These are phyloP conservation scores for Nemurella pictetii DNA, from an alignment of 2,888 invertebrate species.

Conservation along the genomic window DNA sequence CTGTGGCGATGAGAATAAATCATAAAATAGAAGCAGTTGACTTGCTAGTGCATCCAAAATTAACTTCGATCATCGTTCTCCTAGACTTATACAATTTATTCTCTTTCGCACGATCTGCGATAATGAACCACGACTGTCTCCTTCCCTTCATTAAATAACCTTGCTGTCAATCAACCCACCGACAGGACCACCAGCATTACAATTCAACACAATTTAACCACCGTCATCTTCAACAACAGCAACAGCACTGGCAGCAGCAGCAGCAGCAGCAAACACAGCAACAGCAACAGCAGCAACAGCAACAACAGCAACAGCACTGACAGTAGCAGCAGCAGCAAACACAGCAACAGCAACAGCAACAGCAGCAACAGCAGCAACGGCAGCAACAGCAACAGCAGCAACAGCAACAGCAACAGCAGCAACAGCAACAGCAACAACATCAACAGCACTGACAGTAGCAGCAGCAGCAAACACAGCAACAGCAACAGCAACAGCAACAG, in stretches of 20 bases:
- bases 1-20: background rate
- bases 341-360: background rate
- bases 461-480: too few species aligned
- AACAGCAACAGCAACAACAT: too few species aligned
- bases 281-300: background rate
- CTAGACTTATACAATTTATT: background rate
- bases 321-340: too few species aligned
- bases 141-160: background rate
- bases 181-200: background rate
- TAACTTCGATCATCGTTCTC: background rate
- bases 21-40: background rate
- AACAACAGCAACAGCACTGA: background rate
- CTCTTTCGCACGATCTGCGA: background rate
- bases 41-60: background rate
- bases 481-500: too few species aligned
- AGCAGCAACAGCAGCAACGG: too few species aligned
- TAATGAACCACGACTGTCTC: background rate
- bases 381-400: too few species aligned
- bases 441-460: too few species aligned
- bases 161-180: background rate
- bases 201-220: background rate
- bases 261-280: background rate
- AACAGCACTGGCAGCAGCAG: background rate
- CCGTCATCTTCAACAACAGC: background rate
- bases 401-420: too few species aligned